Conservation (phyloP, 2,888 invertebrate genomes). For the Timema cristinae region DNA sequence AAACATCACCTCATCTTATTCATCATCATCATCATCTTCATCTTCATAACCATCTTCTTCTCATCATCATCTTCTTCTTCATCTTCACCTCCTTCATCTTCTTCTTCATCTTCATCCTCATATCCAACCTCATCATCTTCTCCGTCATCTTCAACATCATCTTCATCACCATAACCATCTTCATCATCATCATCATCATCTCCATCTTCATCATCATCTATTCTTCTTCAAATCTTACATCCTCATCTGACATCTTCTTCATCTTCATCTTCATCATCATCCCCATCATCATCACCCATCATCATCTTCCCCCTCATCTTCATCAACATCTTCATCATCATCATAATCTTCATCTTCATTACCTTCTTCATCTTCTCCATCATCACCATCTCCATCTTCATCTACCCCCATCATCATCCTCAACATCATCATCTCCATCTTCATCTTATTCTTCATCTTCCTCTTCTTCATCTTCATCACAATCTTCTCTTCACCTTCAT, state of each 20-base stretch:
- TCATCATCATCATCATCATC: constrained; percentile 15
- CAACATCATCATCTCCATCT: constrained; percentile 16
- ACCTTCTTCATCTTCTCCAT: constrained; percentile 12
- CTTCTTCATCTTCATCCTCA: constrained; percentile 18
- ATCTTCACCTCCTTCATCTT: constrained; percentile 18
- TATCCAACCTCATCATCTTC: constrained; percentile 19
- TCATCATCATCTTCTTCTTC: constrained; percentile 15
- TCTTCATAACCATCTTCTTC: neutral
- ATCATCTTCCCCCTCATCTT: neutral
- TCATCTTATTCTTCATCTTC: constrained; percentile 18
- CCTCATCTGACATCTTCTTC: constrained; percentile 4
- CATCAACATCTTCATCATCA: constrained; percentile 18
- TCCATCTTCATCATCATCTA: constrained; percentile 17
- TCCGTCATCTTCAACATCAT: constrained; percentile 16
- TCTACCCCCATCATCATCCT: constrained; percentile 17
- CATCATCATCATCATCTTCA: constrained; percentile 13
- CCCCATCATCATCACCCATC: constrained; percentile 9
- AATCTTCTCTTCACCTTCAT: neutral
- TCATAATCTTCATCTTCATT: constrained; percentile 11
- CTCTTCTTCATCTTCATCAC: constrained; percentile 1
- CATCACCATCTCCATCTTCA: constrained; percentile 18
- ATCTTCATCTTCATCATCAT: constrained; percentile 6
- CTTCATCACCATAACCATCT: constrained; percentile 12
- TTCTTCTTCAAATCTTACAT: constrained; percentile 8
- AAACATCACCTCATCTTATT: neutral